phyloP scores from a whole-genome alignment of 2,113 vertebrate species.

The Thomomys bottae region DNA sequence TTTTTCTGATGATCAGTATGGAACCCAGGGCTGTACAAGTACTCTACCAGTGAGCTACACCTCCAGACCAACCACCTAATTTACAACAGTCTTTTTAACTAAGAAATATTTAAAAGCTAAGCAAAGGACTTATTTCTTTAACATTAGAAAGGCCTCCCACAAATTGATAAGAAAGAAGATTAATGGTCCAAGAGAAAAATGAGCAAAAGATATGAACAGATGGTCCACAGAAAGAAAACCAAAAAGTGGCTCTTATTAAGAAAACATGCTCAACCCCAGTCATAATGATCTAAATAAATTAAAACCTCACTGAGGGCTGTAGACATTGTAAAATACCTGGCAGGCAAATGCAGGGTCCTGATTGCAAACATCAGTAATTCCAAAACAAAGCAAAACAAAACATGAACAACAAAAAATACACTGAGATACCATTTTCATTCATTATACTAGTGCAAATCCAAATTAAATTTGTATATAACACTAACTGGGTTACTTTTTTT shows the following conservation, averaged over 20 bases:
- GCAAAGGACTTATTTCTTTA: constrained; percentile 18
- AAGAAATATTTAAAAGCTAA: constrained; percentile 14
- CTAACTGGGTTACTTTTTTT: not conserved
- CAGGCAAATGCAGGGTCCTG: too few relatives aligned
- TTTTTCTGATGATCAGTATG: not conserved
- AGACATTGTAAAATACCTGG: too few relatives aligned
- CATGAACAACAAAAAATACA: too few relatives aligned
- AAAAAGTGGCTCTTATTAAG: constrained; percentile 21
- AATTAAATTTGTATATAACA: not conserved
- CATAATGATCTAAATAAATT: constrained; percentile 34
- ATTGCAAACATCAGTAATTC: too few relatives aligned
- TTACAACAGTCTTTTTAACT: not conserved
- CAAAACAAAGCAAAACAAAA: too few relatives aligned
- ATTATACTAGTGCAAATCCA: not conserved
- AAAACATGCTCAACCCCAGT: constrained; percentile 48
- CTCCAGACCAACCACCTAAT: not conserved
- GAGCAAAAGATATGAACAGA: constrained; percentile 51
- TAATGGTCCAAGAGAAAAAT: constrained; percentile 45
- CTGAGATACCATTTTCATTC: not conserved
- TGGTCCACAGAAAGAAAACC: constrained; percentile 27
- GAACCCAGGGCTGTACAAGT: not conserved
- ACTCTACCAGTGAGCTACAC: not conserved
- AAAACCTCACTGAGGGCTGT: not conserved
- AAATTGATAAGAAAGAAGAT: constrained; percentile 30
- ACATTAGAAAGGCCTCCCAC: constrained; percentile 6